Base-by-base conservation (phyloP, 2,113 vertebrate species). In the Nycticorax nycticorax region DNA sequence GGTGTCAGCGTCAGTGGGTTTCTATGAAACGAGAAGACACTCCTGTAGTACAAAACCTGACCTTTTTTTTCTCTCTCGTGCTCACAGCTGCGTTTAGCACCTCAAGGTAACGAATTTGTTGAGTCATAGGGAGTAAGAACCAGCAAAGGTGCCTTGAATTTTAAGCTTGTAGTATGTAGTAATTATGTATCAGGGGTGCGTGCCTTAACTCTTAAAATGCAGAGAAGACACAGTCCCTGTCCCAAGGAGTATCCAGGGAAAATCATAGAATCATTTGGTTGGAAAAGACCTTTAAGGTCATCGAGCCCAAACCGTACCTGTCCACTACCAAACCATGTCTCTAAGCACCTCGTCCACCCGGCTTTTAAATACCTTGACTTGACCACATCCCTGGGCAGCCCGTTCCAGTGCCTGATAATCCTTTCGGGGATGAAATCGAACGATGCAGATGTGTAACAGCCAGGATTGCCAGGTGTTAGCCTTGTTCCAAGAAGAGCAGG, bases 41-140 rank as follows among this genome's bases (percentile, higher is more conserved):
- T 48, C 45, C 53, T 17, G 3, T 48, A 68, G 45, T 17, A 85
- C 74, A 69, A 85, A 72, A 85, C 6, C n/a, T 57, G 84, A 66
- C 39, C 30, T 30, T 77, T 73, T 72, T 57, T 47, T 19, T 27
- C 41, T 20, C 57, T 43, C 48, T 77, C 8, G 10, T 43, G 22
- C 23, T 92, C 33, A 64, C 47, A 71, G 47, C 43, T 93, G 48
- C 81, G 52, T 84, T 93, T 56, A 75, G 86, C 85, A 76, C 45
- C 86, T 87, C 77, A 83, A 85, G 84, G 69, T 78, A 89, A 89
- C 45, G 68, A 82, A 97, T 97, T 76, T 96, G 91, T 95, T 74
- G 96, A 97, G 96, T 96, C 95, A 95, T 45, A 94, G 89, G 93
- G 91, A 94, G 43, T 18, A 91, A 85, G 85, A 69, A 73, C 21